Percentiles rank a stretch among this genome's conserved stretches.
Evolutionary conservation across 1,140 invertebrate species (phyloP).

Genomic region (Zaprionus tsacasi): DNA sequence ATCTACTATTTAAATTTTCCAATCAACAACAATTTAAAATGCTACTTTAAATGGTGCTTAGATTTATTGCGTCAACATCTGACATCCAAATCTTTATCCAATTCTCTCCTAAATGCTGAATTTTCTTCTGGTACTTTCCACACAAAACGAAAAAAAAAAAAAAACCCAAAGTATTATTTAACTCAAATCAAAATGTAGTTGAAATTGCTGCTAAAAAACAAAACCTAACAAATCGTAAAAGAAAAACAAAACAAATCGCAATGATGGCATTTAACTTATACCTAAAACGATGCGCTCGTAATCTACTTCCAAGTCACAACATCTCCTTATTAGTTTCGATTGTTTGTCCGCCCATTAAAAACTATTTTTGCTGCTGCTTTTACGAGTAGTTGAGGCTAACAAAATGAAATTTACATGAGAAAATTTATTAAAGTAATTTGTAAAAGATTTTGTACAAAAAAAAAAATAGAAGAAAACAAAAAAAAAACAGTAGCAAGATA

Average conservation of each 20-base stretch:
- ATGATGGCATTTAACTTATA: conserved; percentile 79
- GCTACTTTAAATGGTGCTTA: conserved; percentile 69
- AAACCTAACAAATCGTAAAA: too few relatives aligned
- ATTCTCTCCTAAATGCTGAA: conserved; percentile 62
- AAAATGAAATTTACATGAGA: conserved; percentile 10
- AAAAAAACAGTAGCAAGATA: neutral
- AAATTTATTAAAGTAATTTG: conserved; percentile 37
- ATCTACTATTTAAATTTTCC: conserved; percentile 64
- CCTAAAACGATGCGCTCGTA: conserved; percentile 22
- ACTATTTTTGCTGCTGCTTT: conserved; percentile 30
- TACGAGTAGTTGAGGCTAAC: conserved; percentile 58
- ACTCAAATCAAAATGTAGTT: conserved; percentile 61
- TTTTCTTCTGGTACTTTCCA: conserved; percentile 65
- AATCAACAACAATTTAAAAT: conserved; percentile 49
- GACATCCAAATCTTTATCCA: conserved; percentile 43
- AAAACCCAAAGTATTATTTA: conserved; percentile 73
- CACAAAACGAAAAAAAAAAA: conserved; percentile 27
- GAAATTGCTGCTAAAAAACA: neutral
- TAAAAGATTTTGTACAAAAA: conserved; percentile 67
- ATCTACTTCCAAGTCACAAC: conserved; percentile 64
- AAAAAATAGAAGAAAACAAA: neutral
- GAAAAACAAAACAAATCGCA: conserved; percentile 51
- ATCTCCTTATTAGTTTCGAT: conserved; percentile 22
- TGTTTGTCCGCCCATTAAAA: conserved; percentile 23
- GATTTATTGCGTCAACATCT: conserved; percentile 43